These are phyloP conservation scores for Hippopotamyrus pictus DNA, from an alignment of 2,797 vertebrate genomes.

Conservation along the genomic window DNA sequence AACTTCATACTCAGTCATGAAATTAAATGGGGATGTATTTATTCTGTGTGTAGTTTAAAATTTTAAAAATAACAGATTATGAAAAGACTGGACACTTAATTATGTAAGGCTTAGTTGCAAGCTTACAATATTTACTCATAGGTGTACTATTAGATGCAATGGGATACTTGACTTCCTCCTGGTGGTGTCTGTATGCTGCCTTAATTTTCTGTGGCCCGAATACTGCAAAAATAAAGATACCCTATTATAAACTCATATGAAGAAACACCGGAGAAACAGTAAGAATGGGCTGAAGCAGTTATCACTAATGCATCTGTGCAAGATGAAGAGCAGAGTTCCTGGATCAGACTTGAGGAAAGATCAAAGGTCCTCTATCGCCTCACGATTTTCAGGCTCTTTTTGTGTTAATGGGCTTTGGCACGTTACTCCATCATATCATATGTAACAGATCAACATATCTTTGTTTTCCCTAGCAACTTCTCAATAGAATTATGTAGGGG, in stretches of 20 bases:
- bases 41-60: not conserved
- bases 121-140: not conserved
- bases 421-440: not conserved
- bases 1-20: not conserved
- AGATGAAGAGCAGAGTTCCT: not conserved
- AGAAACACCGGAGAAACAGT: not conserved
- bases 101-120: not conserved
- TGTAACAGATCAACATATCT: conserved; percentile 2
- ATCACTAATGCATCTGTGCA: not conserved
- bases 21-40: not conserved
- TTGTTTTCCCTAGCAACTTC: conserved; percentile 8
- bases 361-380: not conserved
- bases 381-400: not conserved
- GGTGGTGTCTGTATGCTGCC: not conserved
- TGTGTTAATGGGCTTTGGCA: not conserved
- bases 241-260: not conserved
- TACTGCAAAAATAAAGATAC: not conserved
- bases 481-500: not conserved
- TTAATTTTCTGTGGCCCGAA: not conserved
- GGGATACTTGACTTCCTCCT: not conserved
- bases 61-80: not conserved
- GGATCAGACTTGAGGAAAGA: not conserved
- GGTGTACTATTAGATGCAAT: not conserved
- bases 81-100: not conserved
- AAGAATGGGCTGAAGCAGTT: not conserved